Evolutionary conservation across 2,797 vertebrate species (phyloP).

Genomic region (Gallinago nigripennis): DNA sequence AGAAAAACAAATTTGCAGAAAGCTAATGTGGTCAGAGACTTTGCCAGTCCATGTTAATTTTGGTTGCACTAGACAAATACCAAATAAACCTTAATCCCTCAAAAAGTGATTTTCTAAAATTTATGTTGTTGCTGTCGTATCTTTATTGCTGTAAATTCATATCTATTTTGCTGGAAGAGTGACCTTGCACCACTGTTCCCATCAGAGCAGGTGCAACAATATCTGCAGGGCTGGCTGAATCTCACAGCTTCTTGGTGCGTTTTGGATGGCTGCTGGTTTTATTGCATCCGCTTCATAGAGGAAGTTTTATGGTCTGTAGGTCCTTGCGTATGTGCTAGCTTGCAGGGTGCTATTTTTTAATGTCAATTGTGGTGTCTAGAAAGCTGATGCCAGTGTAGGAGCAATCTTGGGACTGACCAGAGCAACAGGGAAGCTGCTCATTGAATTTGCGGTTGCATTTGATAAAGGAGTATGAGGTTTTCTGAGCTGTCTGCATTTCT

Average conservation of each 20-base stretch:
- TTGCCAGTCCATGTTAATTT: slow-evolving; percentile 11
- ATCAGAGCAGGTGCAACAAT: not conserved
- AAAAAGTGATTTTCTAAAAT: slow-evolving; percentile 3
- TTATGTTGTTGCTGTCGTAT: not conserved
- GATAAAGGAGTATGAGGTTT: not conserved
- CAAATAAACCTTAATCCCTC: not conserved
- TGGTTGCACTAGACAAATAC: not conserved
- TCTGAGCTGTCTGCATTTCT: not conserved
- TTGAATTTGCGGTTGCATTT: not conserved
- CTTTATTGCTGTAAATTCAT: not conserved
- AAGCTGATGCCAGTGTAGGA: not conserved
- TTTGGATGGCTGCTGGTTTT: not conserved
- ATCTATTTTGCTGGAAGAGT: not conserved
- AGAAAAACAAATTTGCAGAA: slow-evolving; percentile 19
- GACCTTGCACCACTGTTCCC: not conserved
- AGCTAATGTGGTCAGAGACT: not conserved
- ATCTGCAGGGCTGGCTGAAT: not conserved
- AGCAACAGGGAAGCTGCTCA: not conserved
- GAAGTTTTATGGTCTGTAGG: not conserved
- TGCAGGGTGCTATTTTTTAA: not conserved
- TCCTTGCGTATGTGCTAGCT: not conserved
- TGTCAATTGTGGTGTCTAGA: not conserved
- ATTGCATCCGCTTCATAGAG: not conserved
- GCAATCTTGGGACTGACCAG: not conserved
- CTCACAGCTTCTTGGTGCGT: not conserved